These are phyloP conservation scores for Calycopis cecrops DNA, from an alignment of 1,140 invertebrate genomes.

Conservation along the genomic window DNA sequence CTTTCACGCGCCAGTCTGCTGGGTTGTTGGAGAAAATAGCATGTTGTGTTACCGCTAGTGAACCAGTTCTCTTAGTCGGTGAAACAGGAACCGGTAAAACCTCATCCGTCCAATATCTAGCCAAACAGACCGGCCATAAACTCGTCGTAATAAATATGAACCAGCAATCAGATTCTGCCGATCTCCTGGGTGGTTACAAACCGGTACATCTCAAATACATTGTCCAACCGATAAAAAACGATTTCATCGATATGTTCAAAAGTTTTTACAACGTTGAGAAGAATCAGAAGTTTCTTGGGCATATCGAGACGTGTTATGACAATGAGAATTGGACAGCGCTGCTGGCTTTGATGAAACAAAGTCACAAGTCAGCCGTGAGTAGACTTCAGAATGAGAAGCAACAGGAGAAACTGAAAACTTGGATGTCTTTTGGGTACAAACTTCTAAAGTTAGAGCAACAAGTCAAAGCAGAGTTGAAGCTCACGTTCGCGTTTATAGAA, in stretches of 20 bases:
- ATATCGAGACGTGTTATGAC: conserved; percentile 86
- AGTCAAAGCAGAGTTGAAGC: conserved; percentile 82
- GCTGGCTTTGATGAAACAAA: conserved; percentile 85
- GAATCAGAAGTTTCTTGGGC: conserved; percentile 90
- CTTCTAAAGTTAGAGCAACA: conserved; percentile 74
- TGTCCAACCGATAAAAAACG: conserved; percentile 84
- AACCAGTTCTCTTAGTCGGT: conserved; percentile 96
- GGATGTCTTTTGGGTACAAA: conserved; percentile 76
- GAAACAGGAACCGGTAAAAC: conserved; percentile 99
- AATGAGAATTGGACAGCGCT: conserved; percentile 84
- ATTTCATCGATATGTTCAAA: conserved; percentile 91
- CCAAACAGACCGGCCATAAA: conserved; percentile 87
- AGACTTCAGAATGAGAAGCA: conserved; percentile 68
- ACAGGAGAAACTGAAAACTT: conserved; percentile 52
- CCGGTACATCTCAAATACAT: conserved; percentile 93
- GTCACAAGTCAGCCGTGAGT: conserved; percentile 81
- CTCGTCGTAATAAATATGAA: conserved; percentile 99
- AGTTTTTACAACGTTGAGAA: conserved; percentile 86
- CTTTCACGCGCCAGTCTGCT: conserved; percentile 86
- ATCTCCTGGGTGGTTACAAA: conserved; percentile 97
- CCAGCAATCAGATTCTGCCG: conserved; percentile 97
- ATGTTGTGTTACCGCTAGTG: conserved; percentile 86
- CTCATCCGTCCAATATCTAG: conserved; percentile 95
- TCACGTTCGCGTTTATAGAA: conserved; percentile 95
- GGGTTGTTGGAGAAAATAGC: conserved; percentile 91